phyloP scores from a whole-genome alignment of 2,113 vertebrate genomes.

The Marmota flaviventris region DNA sequence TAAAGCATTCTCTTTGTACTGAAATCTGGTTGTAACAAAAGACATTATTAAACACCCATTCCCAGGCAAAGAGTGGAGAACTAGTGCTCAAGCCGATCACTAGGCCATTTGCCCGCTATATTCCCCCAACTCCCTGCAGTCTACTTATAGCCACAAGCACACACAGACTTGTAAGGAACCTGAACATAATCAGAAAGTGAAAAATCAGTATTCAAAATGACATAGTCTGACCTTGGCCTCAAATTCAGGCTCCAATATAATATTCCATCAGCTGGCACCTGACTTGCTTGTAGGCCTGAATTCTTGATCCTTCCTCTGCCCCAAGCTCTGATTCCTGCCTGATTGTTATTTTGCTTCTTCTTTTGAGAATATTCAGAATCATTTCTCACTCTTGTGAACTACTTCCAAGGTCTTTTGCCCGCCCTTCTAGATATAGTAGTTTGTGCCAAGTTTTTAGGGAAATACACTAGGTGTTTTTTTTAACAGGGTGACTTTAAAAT shows the following conservation, averaged over 20 bases:
- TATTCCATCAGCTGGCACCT: background rate
- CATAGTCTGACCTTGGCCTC: background rate
- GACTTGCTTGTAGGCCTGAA: background rate
- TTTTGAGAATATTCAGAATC: background rate
- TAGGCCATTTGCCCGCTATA: background rate
- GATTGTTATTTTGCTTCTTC: background rate
- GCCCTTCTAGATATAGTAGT: background rate
- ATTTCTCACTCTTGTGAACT: background rate
- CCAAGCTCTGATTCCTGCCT: background rate
- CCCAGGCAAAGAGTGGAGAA: background rate
- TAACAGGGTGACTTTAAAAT: background rate
- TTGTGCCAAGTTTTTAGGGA: background rate
- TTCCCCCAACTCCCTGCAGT: background rate
- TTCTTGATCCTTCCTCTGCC: background rate
- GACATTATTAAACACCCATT: conserved; percentile 60
- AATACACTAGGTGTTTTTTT: background rate
- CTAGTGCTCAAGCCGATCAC: background rate
- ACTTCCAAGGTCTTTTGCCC: background rate
- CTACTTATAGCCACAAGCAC: background rate
- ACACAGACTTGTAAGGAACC: background rate
- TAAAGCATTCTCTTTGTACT: conserved; percentile 62
- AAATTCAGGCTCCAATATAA: background rate
- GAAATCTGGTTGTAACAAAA: conserved; percentile 63
- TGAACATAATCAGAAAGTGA: background rate
- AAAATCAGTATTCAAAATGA: background rate